These are phyloP conservation scores for Cryptoprocta ferox DNA, from an alignment of 2,797 vertebrate species.

Conservation along the genomic window DNA sequence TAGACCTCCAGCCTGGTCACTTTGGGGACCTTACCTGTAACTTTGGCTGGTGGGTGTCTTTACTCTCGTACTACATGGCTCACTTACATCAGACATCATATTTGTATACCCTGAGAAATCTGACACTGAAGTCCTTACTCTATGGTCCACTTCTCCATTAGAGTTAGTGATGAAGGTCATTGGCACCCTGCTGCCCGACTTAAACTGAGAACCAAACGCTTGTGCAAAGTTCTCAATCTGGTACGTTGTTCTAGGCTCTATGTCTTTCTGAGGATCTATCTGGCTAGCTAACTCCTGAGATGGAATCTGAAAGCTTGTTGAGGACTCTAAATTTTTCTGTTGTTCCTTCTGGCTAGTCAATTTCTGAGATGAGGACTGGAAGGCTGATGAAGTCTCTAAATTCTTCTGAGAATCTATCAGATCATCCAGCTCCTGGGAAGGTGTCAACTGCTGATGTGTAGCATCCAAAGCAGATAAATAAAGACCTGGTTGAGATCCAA, in stretches of 20 bases:
- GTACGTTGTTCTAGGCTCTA: conserved; percentile 94
- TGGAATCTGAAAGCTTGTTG: conserved; percentile 91
- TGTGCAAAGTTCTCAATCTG: conserved; percentile 99
- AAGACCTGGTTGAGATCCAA: conserved; percentile 95
- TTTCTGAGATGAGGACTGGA: conserved; percentile 94
- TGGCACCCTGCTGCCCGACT: conserved; percentile 97
- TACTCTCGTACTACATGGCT: conserved; percentile 99
- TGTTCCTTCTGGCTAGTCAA: conserved; percentile 94
- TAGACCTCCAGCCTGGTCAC: conserved; percentile 89
- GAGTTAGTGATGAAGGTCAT: conserved; percentile 95
- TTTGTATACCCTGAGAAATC: conserved; percentile 99
- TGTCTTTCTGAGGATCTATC: conserved; percentile 94
- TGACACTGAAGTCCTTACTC: conserved; percentile 98
- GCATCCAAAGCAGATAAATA: conserved; percentile 95
- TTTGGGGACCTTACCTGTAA: conserved; percentile 96
- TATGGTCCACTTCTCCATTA: conserved; percentile 95
- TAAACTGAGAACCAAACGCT: conserved; percentile 99
- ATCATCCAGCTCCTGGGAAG: conserved; percentile 99
- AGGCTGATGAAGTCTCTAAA: conserved; percentile 92
- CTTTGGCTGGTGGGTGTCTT: conserved; percentile 99
- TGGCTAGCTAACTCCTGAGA: conserved; percentile 94
- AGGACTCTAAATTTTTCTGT: conserved; percentile 90
- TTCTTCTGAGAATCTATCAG: conserved; percentile 96
- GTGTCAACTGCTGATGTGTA: conserved; percentile 98
- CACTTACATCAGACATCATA: conserved; percentile 99